Evolutionary conservation across 2,113 vertebrate species (phyloP).

Genomic region (Heterotis niloticus): DNA sequence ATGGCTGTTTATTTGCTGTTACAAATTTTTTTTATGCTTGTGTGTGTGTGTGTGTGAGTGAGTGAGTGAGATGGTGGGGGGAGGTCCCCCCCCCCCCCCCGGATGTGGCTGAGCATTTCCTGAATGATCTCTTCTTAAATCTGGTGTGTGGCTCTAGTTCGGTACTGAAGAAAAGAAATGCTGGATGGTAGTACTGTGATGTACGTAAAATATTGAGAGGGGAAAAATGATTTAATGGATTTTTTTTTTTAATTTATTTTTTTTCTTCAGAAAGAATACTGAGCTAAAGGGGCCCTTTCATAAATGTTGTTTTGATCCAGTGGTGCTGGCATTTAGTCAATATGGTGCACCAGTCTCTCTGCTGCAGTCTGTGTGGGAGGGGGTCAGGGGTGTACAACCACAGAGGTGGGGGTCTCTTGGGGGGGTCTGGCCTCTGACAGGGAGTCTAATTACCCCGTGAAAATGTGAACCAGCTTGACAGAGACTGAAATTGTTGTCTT

Average conservation of each 20-base stretch:
- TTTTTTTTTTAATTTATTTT: slow-evolving; percentile 23
- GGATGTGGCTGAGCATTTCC: no score
- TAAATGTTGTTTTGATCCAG: slow-evolving; percentile 8
- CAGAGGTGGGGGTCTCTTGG: neutral
- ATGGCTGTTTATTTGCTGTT: no score
- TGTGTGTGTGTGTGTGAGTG: no score
- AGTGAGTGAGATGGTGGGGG: no score
- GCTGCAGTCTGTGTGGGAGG: neutral
- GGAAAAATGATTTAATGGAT: slow-evolving; percentile 1
- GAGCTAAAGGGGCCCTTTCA: neutral
- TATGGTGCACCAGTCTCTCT: neutral
- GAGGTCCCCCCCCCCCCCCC: no score
- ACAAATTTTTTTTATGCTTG: no score
- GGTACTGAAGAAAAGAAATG: neutral
- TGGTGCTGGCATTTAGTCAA: neutral
- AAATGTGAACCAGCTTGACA: neutral
- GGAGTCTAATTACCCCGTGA: slow-evolving; percentile 12
- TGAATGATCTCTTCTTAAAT: no score
- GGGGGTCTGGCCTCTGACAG: neutral
- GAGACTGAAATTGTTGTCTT: no score
- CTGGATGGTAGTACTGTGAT: no score
- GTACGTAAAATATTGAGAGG: neutral
- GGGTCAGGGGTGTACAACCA: neutral
- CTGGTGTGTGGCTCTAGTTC: neutral
- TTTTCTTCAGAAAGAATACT: neutral